Base-by-base conservation (phyloP, 2,113 vertebrate species). In the Neodontobutis hainanensis region DNA sequence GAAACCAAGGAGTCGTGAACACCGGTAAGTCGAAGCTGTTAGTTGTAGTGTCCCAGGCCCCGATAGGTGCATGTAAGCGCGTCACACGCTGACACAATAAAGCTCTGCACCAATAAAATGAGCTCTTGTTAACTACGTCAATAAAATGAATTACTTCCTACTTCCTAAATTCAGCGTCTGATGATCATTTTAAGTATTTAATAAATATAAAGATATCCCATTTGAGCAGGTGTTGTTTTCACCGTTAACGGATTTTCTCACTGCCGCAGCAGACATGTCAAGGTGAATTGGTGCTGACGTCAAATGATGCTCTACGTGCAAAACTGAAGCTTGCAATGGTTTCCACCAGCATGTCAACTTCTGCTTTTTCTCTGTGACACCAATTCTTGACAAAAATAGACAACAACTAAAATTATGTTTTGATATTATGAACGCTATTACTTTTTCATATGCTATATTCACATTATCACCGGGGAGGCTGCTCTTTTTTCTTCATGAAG, bases 11-110 rank as follows among this genome's bases (percentile, higher is more conserved):
- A 52, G 69, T 87, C 72, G 75, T 80, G 72, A 11, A 59, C 42
- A 74, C 62, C 69, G 60, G 74, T 43, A 78, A 50, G 50, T 19
- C 1, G 69, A 40, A 64, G 51, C 55, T n/a, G 79, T 89, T 87
- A 85, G 85, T 73, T 87, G 84, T 75, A 66, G 78, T 19, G 74
- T 74, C 58, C 61, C 77, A 59, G 59, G 36, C 58, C 5, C 56
- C 45, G 85, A 88, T 87, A 85, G 82, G 84, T n/a, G 74, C 72
- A 56, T 50, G 32, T 15, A 50, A n/a, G 34, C 63, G 83, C 85
- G 90, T 88, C 89, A 81, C 56, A 61, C 3, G 50, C 52, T 43
- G 75, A 87, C 85, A 78, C 82, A 61, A 35, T 50, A 61, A 69
- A 53, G 70, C 77, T 60, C 69, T 62, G 47, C 62, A 75, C 87